phyloP scores from a whole-genome alignment of 2,113 vertebrate genomes.

The Uropsilus gracilis region DNA sequence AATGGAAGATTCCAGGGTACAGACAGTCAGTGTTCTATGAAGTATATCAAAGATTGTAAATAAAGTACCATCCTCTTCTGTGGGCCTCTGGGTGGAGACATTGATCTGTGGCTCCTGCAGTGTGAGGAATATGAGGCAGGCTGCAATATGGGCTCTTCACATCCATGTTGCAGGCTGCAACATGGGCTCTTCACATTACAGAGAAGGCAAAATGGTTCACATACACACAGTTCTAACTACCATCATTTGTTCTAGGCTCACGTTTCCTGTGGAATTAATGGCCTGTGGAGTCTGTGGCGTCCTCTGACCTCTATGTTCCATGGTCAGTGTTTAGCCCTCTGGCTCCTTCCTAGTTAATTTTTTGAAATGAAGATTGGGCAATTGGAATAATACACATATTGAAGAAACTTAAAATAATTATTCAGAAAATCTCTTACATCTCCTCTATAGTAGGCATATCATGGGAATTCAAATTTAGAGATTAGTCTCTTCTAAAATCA shows the following conservation, averaged over 20 bases:
- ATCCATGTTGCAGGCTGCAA: not conserved
- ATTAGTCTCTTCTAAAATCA: slow-evolving; percentile 54
- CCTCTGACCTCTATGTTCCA: not conserved
- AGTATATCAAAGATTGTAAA: not conserved
- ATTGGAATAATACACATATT: not conserved
- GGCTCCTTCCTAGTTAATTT: not conserved
- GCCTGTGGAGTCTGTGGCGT: not conserved
- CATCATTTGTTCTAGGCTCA: not conserved
- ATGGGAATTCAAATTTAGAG: slow-evolving; percentile 67
- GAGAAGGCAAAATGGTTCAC: not conserved
- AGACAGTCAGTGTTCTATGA: not conserved
- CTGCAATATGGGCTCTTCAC: not conserved
- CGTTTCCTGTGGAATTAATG: too few species aligned
- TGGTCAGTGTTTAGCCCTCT: not conserved
- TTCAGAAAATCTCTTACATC: slow-evolving; percentile 55
- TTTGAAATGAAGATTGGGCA: not conserved
- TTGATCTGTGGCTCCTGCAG: not conserved
- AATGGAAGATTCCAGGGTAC: not conserved
- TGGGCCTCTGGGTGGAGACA: not conserved
- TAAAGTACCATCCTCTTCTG: not conserved
- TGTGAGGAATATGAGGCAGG: not conserved
- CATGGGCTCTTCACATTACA: not conserved
- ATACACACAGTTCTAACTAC: not conserved
- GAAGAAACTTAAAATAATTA: slow-evolving; percentile 43
- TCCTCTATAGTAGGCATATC: slow-evolving; percentile 18